Conservation (phyloP, 2,797 vertebrate species). For the Etheostoma perlongum region DNA sequence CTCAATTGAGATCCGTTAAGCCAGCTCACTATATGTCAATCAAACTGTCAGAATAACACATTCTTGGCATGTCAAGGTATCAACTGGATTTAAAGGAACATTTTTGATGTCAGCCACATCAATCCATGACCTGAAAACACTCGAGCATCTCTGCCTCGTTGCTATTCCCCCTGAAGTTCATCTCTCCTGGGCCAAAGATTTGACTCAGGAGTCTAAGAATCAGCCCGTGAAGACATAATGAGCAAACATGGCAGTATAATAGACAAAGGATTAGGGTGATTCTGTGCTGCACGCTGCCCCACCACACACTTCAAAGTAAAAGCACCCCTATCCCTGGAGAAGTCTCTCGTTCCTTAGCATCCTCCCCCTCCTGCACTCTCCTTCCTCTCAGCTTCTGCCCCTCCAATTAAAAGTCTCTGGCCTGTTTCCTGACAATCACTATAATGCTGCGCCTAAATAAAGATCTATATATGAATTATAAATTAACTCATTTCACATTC, state of each 20-base stretch:
- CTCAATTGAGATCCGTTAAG: not conserved
- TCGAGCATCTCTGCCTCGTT: constrained; percentile 35
- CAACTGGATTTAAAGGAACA: constrained; percentile 23
- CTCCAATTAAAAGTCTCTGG: constrained; percentile 62
- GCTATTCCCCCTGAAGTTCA: constrained; percentile 57
- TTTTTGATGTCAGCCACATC: constrained; percentile 44
- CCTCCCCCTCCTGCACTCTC: constrained; percentile 16
- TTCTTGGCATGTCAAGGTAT: constrained; percentile 30
- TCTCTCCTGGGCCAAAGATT: constrained; percentile 66
- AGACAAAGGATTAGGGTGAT: constrained; percentile 32
- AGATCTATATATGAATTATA: constrained; percentile 39
- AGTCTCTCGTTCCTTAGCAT: constrained; percentile 38
- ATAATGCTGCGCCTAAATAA: constrained; percentile 28
- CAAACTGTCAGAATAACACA: constrained; percentile 31
- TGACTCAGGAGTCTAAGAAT: constrained; percentile 55
- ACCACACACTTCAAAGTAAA: constrained; percentile 68
- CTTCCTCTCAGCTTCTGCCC: constrained; percentile 28
- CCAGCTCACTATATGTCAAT: constrained; percentile 24
- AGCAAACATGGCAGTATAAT: constrained; percentile 65
- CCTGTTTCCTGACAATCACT: constrained; percentile 37
- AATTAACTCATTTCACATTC: constrained; percentile 59
- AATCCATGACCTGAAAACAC: constrained; percentile 48
- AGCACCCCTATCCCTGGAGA: constrained; percentile 60
- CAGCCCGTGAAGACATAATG: constrained; percentile 77
- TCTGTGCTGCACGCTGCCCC: constrained; percentile 35